A percentile compares a stretch with the other conserved stretches of the same genome.
Evolutionary conservation across 2,113 vertebrate species (phyloP).

Genomic region (Raphicerus campestris): DNA sequence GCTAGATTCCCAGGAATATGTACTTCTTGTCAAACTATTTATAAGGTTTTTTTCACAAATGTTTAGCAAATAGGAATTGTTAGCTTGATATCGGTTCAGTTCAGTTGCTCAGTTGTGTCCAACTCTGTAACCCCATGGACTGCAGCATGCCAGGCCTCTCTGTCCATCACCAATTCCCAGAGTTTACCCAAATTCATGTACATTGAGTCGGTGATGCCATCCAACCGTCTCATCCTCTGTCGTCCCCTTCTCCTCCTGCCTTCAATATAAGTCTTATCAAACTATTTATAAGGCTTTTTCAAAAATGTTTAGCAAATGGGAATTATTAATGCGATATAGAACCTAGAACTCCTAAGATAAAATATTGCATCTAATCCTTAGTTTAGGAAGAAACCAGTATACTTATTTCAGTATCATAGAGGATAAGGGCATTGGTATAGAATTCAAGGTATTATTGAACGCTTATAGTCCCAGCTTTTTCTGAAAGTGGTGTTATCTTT

Average conservation of each 20-base stretch:
- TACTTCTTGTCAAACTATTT: background rate
- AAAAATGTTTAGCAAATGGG: conserved; percentile 11
- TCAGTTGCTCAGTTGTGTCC: background rate
- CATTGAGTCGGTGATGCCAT: background rate
- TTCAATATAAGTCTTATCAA: background rate
- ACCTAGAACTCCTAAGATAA: background rate
- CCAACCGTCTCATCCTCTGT: background rate
- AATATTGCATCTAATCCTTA: background rate
- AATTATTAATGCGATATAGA: background rate
- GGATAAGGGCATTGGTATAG: background rate
- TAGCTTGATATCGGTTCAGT: background rate
- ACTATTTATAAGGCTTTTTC: background rate
- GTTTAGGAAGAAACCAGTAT: background rate
- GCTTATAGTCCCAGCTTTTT: background rate
- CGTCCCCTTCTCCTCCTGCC: fast-evolving
- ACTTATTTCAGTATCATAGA: background rate
- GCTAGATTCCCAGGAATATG: background rate
- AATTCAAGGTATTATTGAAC: background rate
- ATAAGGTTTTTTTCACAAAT: background rate
- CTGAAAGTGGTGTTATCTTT: background rate
- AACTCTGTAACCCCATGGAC: background rate
- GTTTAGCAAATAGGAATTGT: conserved; percentile 34
- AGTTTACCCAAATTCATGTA: background rate
- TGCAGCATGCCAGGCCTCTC: background rate
- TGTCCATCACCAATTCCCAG: background rate